Base-by-base conservation (phyloP, 2,797 vertebrate species). In the Pseudopleuronectes americanus region DNA sequence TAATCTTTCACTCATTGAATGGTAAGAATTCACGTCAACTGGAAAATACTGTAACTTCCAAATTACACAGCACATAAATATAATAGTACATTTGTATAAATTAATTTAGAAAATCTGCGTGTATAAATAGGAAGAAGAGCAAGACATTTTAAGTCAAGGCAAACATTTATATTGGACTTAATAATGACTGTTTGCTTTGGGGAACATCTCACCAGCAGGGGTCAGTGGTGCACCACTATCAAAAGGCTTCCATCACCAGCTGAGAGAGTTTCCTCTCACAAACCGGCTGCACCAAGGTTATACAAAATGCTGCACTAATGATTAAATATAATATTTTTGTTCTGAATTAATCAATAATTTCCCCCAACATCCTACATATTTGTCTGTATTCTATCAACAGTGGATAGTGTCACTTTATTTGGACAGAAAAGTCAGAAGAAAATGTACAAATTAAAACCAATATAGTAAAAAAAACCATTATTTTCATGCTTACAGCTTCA, bases 221-320 rank as follows among this genome's bases (percentile, higher is more conserved):
- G 93, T 78, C 93, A 91, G 87, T 92, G 90, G 84, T 84, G 84
- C 77, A 89, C 92, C 73, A 31, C 67, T 74, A 14, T 74, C 64
- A 47, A 62, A 13, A 52, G 56, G 26, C 55, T 45, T 54, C 48
- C 2, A 1, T 54, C 19, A 10, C 47, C 38, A 61, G 47, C 65
- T 71, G 23, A 71, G 33, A 1, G 2, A 4, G 7, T 33, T 51
- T 45, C 54, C 8, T 57, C 19, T 22, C 17, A 43, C 47, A 60
- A 76, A 55, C 7, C 57, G 76, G 31, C 64, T 73, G 55, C 26
- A 57, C 47, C 9, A 55, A 59, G 67, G 22, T 55, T 76, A 28
- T 47, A 57, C 28, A 60, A 23, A 14, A 13, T 7, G 9, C 36
- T 63, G 43, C 49, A 58, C 43, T 69, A 43, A 57, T 62, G 17